Base-by-base conservation (phyloP, 2,888 invertebrate genomes). In the Nebria brevicollis region DNA sequence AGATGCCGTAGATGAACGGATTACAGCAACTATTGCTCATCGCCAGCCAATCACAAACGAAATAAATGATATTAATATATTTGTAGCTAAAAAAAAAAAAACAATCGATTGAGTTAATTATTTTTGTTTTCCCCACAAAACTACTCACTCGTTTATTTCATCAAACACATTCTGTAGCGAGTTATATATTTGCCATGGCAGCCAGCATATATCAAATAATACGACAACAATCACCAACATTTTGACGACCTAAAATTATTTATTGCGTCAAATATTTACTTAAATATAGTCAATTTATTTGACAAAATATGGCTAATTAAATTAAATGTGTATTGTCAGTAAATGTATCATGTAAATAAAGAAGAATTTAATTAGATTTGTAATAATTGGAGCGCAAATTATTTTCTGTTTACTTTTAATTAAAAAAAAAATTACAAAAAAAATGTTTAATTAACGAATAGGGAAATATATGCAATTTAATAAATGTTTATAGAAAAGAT, bases 1-100 rank as follows among this genome's bases (percentile, higher is more conserved):
- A 95, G 84, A 96, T 94, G 64, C 96, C 96, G 86, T 97, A 97
- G 85, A 97, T 96, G 87, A 97, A 96, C 0, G 96, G 96, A 88
- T 97, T 97, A 88, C 95, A 95, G 88, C 96, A 96, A 81, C 96
- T 96, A 87, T 96, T 97, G 86, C 95, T 95, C 96, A 96, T 96
- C 0, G 95, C 95, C 87, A 96, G 89, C 95, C 95, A 96, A 88
- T 97, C 96, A 86, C 93, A 95, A 87, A 94, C 94, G 89, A 97
- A 96, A 92, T 95, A 97, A 82, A 96, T 91, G 74, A 96, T 94
- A 89, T 96, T 95, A 86, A 97, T 95, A 87, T 94, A 95, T 85
- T 91, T 91, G 88, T 95, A 95, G 86, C 94, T 94, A 91, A 65
- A 54, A 72, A 54, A 54, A 91, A 15, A 65, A 54, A 72, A 54